Percentiles rank a stretch among this genome's conserved stretches.
Evolutionary conservation across 2,888 invertebrate genomes (phyloP).

Genomic region (Ethmia dodecea): DNA sequence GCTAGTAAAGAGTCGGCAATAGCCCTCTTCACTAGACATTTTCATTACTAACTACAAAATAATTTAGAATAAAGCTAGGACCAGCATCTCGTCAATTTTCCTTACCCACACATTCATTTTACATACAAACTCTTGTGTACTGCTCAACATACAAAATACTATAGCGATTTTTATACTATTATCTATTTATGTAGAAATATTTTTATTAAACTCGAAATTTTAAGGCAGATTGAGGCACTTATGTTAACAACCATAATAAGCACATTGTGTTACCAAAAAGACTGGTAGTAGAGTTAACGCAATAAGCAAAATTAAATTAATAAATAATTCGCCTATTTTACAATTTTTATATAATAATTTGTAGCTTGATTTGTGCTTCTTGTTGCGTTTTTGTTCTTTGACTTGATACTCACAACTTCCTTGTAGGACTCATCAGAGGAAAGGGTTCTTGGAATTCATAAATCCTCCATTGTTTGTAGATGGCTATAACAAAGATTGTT

Average conservation of each 20-base stretch:
- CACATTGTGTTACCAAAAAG: slow-evolving; percentile 5
- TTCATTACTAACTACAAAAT: slow-evolving; percentile 24
- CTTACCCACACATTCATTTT: slow-evolving; percentile 8
- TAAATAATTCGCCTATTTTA: slow-evolving; percentile 39
- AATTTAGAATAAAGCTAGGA: slow-evolving; percentile 61
- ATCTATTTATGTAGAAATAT: slow-evolving; percentile 27
- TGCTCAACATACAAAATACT: slow-evolving; percentile 11
- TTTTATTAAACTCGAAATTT: slow-evolving; percentile 29
- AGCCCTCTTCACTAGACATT: not conserved
- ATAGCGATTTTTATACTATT: slow-evolving; percentile 10
- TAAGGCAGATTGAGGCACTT: slow-evolving; percentile 67
- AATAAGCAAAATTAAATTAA: slow-evolving; percentile 26
- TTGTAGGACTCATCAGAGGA: slow-evolving; percentile 49
- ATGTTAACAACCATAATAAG: slow-evolving; percentile 38
- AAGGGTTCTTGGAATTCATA: slow-evolving; percentile 67
- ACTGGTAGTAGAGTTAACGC: slow-evolving; percentile 2
- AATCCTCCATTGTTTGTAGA: slow-evolving; percentile 54
- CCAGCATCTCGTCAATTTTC: slow-evolving; percentile 38
- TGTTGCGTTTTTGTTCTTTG: slow-evolving; percentile 56
- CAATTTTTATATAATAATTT: slow-evolving; percentile 49
- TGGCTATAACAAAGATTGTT: slow-evolving; percentile 43
- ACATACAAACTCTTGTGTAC: slow-evolving; percentile 4
- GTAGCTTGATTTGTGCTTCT: slow-evolving; percentile 68
- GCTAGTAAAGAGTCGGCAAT: slow-evolving; percentile 5
- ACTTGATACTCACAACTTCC: slow-evolving; percentile 32